Evolutionary conservation across 2,797 vertebrate species (phyloP).

Genomic region (Echeneis naucrates): DNA sequence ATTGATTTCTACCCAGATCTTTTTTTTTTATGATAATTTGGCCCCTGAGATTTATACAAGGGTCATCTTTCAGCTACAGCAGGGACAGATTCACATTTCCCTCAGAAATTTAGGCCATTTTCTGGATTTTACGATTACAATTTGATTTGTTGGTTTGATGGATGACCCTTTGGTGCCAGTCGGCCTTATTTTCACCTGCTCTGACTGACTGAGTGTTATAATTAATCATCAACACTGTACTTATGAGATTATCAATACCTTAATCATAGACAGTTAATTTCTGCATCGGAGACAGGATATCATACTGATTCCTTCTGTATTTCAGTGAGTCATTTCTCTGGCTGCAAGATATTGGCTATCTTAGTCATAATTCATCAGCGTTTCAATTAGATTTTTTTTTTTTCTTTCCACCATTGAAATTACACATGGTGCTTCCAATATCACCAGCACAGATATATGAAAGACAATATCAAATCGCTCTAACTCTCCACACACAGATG

Average conservation of each 20-base stretch:
- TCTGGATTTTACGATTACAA: conserved; percentile 56
- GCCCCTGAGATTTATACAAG: conserved; percentile 43
- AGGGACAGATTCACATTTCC: conserved; percentile 17
- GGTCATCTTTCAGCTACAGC: conserved; percentile 27
- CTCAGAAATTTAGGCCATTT: conserved; percentile 34
- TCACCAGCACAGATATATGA: conserved; percentile 42
- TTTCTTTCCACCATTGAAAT: conserved; percentile 50
- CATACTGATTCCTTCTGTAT: conserved; percentile 54
- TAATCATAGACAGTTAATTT: conserved; percentile 75
- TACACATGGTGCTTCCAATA: conserved; percentile 48
- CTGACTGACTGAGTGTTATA: conserved; percentile 53
- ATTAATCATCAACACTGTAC: conserved; percentile 69
- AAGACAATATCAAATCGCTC: conserved; percentile 39
- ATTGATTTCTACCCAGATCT: background rate
- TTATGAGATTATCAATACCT: conserved; percentile 73
- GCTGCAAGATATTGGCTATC: conserved; percentile 55
- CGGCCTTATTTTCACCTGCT: conserved; percentile 57
- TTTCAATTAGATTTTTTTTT: conserved; percentile 24
- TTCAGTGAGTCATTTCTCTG: conserved; percentile 66
- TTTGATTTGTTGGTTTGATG: conserved; percentile 76
- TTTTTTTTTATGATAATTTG: conserved; percentile 22
- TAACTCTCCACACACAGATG: conserved; percentile 38
- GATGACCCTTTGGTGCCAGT: conserved; percentile 65
- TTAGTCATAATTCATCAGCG: conserved; percentile 58
- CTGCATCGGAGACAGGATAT: conserved; percentile 58